A percentile compares a stretch with the other conserved stretches of the same genome.
phyloP scores from a whole-genome alignment of 2,797 vertebrate genomes.

The Acanthurus lineatus region DNA sequence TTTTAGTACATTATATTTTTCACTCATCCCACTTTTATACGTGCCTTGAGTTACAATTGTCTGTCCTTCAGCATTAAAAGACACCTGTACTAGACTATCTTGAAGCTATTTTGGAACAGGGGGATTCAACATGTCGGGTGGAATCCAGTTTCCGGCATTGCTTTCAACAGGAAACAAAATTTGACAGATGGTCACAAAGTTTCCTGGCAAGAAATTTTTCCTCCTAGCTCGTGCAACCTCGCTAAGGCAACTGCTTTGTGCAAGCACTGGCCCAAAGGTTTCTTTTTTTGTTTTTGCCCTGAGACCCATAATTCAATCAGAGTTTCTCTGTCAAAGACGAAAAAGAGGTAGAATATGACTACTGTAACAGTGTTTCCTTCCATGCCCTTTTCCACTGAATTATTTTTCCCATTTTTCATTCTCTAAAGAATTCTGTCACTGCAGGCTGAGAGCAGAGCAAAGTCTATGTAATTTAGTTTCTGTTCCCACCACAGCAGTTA shows the following conservation, averaged over 20 bases:
- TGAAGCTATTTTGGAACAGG: neutral
- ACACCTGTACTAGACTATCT: neutral
- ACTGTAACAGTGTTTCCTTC: slow-evolving; percentile 19
- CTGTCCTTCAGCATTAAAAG: slow-evolving; percentile 4
- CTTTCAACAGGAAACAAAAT: slow-evolving; percentile 19
- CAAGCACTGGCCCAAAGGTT: neutral
- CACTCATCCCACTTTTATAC: neutral
- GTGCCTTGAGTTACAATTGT: neutral
- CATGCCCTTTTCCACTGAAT: slow-evolving; percentile 19
- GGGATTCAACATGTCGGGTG: neutral
- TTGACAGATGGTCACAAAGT: slow-evolving; percentile 29
- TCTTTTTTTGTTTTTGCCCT: slow-evolving; percentile 17
- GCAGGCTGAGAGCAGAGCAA: slow-evolving; percentile 21
- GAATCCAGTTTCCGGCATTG: neutral
- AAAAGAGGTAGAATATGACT: slow-evolving; percentile 19
- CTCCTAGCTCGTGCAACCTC: slow-evolving; percentile 1
- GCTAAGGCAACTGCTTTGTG: slow-evolving; percentile 22
- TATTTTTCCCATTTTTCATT: slow-evolving; percentile 40
- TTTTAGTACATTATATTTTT: neutral
- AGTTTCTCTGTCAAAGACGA: slow-evolving; percentile 25
- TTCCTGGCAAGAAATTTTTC: slow-evolving; percentile 9
- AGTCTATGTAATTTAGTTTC: slow-evolving; percentile 30
- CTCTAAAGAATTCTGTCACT: slow-evolving; percentile 32
- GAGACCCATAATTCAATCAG: slow-evolving; percentile 33
- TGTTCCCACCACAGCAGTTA: slow-evolving; percentile 35